Evolutionary conservation across 2,797 vertebrate species (phyloP).

Genomic region (Carcharodon carcharias): DNA sequence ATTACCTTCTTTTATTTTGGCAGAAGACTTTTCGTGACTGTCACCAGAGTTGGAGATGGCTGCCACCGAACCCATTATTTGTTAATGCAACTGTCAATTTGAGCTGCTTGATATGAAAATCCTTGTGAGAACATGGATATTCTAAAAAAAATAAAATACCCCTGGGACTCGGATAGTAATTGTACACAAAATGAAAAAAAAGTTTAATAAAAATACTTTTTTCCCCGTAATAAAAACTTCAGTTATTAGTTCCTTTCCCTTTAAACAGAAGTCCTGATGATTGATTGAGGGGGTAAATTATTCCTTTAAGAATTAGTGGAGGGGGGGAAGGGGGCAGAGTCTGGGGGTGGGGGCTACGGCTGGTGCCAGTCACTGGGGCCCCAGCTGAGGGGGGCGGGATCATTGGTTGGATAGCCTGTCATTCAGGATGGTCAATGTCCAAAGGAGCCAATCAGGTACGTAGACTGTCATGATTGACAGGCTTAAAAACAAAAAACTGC

Average conservation of each 20-base stretch:
- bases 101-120: constrained; percentile 19
- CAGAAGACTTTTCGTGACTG: neutral
- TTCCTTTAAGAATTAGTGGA: neutral
- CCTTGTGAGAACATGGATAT: neutral
- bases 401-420: no score
- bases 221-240: neutral
- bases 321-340: neutral
- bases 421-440: no score
- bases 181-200: neutral
- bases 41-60: neutral
- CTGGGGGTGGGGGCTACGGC: no score
- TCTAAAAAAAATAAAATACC: neutral
- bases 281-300: neutral
- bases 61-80: neutral
- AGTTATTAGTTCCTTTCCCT: neutral
- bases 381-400: no score
- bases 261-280: neutral
- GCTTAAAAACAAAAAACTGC: no score
- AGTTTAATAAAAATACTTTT: neutral
- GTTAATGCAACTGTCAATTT: neutral
- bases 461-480: no score
- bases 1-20: neutral
- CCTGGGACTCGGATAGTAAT: neutral
- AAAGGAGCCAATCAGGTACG: no score
- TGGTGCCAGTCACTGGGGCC: no score